Evolutionary conservation across 2,888 invertebrate species (phyloP), one percentile per base, ranked within the genome.

Genomic region (Disparrhopalites patrizii): DNA sequence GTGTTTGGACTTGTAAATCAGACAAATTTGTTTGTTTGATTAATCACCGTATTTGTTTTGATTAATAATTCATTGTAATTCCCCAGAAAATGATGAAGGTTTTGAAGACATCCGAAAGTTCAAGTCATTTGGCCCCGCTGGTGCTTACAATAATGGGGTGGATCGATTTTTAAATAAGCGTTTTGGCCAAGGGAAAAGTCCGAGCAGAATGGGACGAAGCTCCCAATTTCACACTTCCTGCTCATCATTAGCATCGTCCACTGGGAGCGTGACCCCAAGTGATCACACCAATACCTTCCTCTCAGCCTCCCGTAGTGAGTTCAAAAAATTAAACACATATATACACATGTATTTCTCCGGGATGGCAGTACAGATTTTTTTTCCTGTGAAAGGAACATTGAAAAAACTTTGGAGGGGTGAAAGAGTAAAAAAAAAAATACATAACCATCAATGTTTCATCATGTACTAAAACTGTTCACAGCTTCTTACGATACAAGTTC

Each of bases 21-120:
- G n/a, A n/a, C n/a, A n/a, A n/a, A n/a, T n/a, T n/a, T n/a, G n/a
- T n/a, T n/a, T n/a, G n/a, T n/a, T n/a, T n/a, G n/a, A n/a, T n/a
- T n/a, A n/a, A n/a, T n/a, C n/a, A n/a, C n/a, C n/a, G n/a, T n/a
- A n/a, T n/a, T n/a, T n/a, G n/a, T n/a, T n/a, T n/a, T n/a, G n/a
- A n/a, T n/a, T n/a, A n/a, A n/a, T n/a, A n/a, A n/a, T n/a, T n/a
- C n/a, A n/a, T n/a, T n/a, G n/a, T n/a, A n/a, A 23, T 51, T 30
- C 40, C 23, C 28, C 31, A 68, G 68, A 68, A 43, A 52, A 63
- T 23, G 68, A 68, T 43, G 68, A 68, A 62, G 68, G 68, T 18
- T 68, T 68, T 51, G 68, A 66, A 43, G 68, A 68, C 23, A 10
- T 55, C 20, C 57, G 64, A 50, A 64, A 65, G 30, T 61, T 56